Percentiles rank a stretch among this genome's conserved stretches.
Evolutionary conservation across 1,140 invertebrate species (phyloP).

Genomic region (Thaumatotibia leucotreta): DNA sequence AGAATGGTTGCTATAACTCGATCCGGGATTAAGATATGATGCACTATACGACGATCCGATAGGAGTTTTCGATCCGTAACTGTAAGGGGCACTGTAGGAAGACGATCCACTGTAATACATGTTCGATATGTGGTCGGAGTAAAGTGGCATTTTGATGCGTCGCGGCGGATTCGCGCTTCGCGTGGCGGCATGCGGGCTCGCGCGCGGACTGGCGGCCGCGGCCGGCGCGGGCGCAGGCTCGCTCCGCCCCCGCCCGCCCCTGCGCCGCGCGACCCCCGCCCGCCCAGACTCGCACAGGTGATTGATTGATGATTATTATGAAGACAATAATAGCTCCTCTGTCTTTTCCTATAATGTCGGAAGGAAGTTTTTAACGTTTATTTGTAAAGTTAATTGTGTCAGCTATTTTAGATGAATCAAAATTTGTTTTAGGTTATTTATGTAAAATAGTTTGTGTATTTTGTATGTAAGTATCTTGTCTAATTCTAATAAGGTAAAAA

Average conservation of each 20-base stretch:
- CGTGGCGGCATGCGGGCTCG: slow-evolving; percentile 31
- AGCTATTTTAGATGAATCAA: not conserved
- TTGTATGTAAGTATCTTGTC: not conserved
- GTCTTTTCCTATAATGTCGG: slow-evolving; percentile 32
- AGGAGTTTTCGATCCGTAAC: slow-evolving; percentile 51
- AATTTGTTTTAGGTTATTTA: not conserved
- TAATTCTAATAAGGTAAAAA: no score
- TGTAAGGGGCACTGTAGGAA: slow-evolving; percentile 53
- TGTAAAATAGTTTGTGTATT: not conserved
- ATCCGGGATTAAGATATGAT: slow-evolving; percentile 68
- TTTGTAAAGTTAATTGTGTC: not conserved
- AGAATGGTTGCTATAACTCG: slow-evolving; percentile 78
- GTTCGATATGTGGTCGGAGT: slow-evolving; percentile 76
- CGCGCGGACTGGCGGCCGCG: slow-evolving; percentile 47
- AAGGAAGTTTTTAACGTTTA: slow-evolving; percentile 26
- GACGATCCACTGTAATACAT: slow-evolving; percentile 75
- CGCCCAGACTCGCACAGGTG: slow-evolving; percentile 36
- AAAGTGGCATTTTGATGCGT: slow-evolving; percentile 75
- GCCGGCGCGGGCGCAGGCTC: slow-evolving; percentile 51
- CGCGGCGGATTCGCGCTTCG: slow-evolving; percentile 30
- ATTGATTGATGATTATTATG: slow-evolving; percentile 62
- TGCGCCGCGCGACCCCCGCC: slow-evolving; percentile 19
- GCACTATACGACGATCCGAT: slow-evolving; percentile 66
- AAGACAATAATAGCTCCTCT: slow-evolving; percentile 50
- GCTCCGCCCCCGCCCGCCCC: slow-evolving; percentile 37